Percentiles rank a stretch among this genome's conserved stretches.
Conservation (phyloP, 1,140 invertebrate genomes). For the Drosophila navojoa region DNA sequence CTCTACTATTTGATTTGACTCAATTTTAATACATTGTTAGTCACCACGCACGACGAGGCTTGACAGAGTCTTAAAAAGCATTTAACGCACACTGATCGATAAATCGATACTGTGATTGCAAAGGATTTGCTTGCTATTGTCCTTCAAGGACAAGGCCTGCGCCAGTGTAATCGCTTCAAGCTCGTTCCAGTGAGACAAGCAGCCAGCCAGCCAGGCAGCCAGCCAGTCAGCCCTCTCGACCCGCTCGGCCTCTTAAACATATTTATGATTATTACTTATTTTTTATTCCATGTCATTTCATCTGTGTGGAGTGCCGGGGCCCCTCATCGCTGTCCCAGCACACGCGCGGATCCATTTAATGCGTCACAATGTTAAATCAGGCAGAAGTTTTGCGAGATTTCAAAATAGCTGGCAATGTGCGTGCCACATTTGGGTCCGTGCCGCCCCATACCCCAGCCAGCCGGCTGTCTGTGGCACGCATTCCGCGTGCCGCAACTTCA, state of each 20-base stretch:
- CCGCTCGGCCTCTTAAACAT: not conserved
- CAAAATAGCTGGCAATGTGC: slow-evolving; percentile 58
- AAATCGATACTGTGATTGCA: slow-evolving; percentile 9
- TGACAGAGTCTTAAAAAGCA: not conserved
- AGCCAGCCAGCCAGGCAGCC: not conserved
- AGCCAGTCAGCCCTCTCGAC: not conserved
- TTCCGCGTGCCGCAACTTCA: slow-evolving; percentile 37
- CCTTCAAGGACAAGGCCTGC: not conserved
- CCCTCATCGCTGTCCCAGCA: not conserved
- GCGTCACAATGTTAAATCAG: slow-evolving; percentile 66
- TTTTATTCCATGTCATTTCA: slow-evolving; percentile 32
- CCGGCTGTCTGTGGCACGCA: not conserved
- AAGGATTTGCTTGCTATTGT: not conserved
- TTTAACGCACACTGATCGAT: not conserved
- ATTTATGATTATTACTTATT: slow-evolving; percentile 44
- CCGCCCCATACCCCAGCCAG: not conserved
- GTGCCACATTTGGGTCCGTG: slow-evolving; percentile 17
- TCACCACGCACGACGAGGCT: not conserved
- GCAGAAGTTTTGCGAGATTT: slow-evolving; percentile 71
- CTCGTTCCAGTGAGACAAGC: not conserved
- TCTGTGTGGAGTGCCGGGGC: slow-evolving; percentile 5
- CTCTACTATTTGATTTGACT: too few relatives aligned
- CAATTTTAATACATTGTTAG: too few relatives aligned
- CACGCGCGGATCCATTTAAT: slow-evolving; percentile 40
- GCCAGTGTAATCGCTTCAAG: not conserved